Evolutionary conservation across 2,797 vertebrate species (phyloP).

Genomic region (Gadopsis marmoratus): DNA sequence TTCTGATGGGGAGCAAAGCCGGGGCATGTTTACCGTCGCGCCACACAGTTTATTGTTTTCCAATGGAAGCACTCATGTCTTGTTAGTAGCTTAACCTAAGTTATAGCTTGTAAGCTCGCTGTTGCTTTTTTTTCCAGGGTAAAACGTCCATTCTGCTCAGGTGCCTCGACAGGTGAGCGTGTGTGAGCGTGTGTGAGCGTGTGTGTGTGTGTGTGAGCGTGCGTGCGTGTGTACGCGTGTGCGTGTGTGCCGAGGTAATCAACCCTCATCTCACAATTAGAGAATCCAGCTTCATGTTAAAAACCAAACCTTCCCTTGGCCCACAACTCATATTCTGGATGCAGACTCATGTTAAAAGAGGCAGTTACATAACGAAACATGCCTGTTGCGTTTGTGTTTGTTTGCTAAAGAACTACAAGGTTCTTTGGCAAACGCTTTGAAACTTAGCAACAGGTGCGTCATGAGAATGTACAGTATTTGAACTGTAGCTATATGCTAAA

Average conservation of each 20-base stretch:
- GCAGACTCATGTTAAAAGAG: background rate
- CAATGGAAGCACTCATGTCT: background rate
- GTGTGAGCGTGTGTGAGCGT: background rate
- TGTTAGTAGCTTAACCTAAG: background rate
- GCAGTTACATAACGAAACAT: background rate
- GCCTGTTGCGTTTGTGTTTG: too few relatives aligned
- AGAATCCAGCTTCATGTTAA: background rate
- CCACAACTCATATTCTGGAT: background rate
- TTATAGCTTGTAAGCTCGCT: background rate
- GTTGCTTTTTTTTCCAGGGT: conserved; percentile 82
- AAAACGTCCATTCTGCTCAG: conserved; percentile 95
- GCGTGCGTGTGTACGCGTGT: conserved; percentile 28
- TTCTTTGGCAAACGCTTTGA: too few relatives aligned
- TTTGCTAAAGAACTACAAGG: too few relatives aligned
- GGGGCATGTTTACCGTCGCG: conserved; percentile 82
- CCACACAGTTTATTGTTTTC: background rate
- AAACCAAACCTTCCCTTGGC: background rate
- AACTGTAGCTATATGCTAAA: too few relatives aligned
- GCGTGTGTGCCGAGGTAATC: too few relatives aligned
- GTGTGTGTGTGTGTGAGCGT: conserved; percentile 67
- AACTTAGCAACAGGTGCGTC: too few relatives aligned
- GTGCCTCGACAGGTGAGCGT: conserved; percentile 92
- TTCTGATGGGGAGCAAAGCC: conserved; percentile 93
- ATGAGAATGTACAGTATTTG: too few relatives aligned
- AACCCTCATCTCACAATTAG: background rate